Evolutionary conservation across 2,113 vertebrate species (phyloP), one percentile per base, ranked within the genome.

Genomic region (Colossoma macropomum): DNA sequence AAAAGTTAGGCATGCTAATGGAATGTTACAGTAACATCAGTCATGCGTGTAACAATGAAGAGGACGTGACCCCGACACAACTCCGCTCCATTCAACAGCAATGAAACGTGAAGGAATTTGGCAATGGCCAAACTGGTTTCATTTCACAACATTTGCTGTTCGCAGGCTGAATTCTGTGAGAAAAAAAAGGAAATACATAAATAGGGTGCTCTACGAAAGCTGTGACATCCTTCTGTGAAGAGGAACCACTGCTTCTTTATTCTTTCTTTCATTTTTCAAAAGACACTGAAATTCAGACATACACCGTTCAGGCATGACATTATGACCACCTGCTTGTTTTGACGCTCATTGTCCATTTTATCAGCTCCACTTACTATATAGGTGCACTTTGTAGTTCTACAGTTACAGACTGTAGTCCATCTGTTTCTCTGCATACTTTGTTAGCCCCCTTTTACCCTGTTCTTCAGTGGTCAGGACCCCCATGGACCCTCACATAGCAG

Each of bases 11-110:
- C 28, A 52, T 62, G 85, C 86, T 89, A 87, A 85, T 78, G 81
- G 88, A 91, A 92, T 85, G 86, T 70, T 80, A 85, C 65, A n/a
- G 88, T 80, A 85, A 87, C 85, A 87, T 85, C 91, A 89, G 87
- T 80, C 50, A 70, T 81, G 72, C 88, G 66, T 79, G 89, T 85
- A 70, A 85, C 86, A 88, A 85, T 83, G 80, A 16, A 84, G 79
- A 90, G 84, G 86, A 89, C 90, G 81, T 82, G 90, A 88, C 82
- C 87, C 85, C 30, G 80, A 81, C 86, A 84, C 83, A 84, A 74
- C 84, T 71, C 79, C 56, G 65, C 82, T 84, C 71, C 50, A 78
- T 68, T 63, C 41, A 60, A 78, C 73, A 75, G 59, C 45, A 74
- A 79, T 86, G 84, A 72, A 69, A 34, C 75, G 25, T 21, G 65